Conservation (phyloP, 2,797 vertebrate species). For the Acropternis orthonyx region DNA sequence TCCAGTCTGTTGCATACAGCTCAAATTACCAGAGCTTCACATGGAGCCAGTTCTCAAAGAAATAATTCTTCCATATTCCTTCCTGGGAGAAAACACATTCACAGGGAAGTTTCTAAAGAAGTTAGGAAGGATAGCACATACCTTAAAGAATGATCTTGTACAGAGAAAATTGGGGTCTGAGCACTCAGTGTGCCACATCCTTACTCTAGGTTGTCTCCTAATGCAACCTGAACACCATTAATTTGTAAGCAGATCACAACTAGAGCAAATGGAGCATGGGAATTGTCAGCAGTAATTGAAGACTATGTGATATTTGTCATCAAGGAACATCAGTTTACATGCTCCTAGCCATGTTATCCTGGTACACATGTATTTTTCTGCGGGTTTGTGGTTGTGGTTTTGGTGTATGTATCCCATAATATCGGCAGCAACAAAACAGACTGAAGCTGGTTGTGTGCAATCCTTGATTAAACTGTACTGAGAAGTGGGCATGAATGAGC, state of each 20-base stretch:
- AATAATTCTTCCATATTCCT: not conserved
- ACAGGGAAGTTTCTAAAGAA: not conserved
- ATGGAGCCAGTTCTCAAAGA: not conserved
- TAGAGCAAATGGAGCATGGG: not conserved
- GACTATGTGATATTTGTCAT: not conserved
- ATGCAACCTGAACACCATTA: not conserved
- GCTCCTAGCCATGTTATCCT: not conserved
- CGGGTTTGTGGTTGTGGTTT: not conserved
- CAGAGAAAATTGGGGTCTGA: not conserved
- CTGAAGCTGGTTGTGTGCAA: not conserved
- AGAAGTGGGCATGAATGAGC: not conserved
- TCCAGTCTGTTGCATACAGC: not conserved
- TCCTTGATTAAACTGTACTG: accelerated
- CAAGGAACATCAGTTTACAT: not conserved
- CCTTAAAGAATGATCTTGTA: not conserved
- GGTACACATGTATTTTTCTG: not conserved
- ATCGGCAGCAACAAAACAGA: not conserved
- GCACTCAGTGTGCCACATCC: not conserved
- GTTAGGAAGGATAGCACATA: not conserved
- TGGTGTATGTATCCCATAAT: accelerated
- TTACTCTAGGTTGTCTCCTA: not conserved
- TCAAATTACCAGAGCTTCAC: not conserved
- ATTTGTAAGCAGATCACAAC: not conserved
- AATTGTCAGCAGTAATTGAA: not conserved
- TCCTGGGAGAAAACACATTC: not conserved